A percentile compares a stretch with the other conserved stretches of the same genome.
These are phyloP conservation scores for Larimichthys polyactis DNA, from an alignment of 2,113 vertebrate genomes.

Conservation along the genomic window DNA sequence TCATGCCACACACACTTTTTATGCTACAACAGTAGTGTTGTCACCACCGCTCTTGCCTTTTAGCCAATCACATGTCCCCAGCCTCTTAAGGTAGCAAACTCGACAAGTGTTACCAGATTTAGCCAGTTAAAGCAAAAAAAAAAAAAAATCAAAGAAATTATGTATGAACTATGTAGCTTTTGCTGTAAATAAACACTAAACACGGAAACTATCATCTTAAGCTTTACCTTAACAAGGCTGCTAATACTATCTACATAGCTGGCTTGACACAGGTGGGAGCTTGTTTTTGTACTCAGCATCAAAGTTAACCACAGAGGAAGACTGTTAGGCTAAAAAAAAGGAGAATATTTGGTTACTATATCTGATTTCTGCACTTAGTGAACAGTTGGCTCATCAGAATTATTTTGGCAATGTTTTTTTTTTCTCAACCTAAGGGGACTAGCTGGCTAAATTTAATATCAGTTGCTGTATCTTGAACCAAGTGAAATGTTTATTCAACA, in stretches of 20 bases:
- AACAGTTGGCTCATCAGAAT: neutral
- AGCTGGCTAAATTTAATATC: neutral
- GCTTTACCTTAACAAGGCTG: neutral
- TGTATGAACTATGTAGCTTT: neutral
- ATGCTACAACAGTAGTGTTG: neutral
- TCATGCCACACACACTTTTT: neutral
- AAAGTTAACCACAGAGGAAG: neutral
- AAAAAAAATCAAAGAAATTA: neutral
- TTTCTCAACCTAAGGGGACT: neutral
- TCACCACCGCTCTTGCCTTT: neutral
- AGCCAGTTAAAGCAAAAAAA: neutral
- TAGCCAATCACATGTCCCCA: neutral
- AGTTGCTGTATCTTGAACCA: neutral
- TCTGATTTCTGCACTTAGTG: neutral
- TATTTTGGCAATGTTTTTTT: neutral
- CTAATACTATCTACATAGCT: neutral
- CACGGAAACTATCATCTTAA: neutral
- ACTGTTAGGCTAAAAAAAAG: neutral
- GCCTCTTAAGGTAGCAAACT: neutral
- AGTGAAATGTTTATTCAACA: constrained; percentile 11
- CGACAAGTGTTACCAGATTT: too few species aligned
- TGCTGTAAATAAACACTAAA: neutral
- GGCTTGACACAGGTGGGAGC: neutral
- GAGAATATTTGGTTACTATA: neutral
- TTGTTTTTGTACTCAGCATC: neutral